Evolutionary conservation across 2,113 vertebrate genomes (phyloP).

Genomic region (Cyphomyrus plagiostoma): DNA sequence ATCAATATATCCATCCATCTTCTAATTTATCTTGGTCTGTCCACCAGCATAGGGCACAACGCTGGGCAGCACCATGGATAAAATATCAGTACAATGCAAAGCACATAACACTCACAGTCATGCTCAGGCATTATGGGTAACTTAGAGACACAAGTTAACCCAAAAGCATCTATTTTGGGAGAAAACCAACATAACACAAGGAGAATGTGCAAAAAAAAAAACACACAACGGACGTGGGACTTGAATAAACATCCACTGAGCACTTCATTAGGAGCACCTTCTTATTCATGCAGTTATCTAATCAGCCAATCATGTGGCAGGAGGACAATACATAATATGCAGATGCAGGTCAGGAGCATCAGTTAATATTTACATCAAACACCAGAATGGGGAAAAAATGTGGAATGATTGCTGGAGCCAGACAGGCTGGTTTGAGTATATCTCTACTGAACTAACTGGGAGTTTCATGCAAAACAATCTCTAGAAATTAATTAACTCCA

Average conservation of each 20-base stretch:
- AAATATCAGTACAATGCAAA: background rate
- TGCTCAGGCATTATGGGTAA: background rate
- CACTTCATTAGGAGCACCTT: background rate
- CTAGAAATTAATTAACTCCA: background rate
- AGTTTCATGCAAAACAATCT: background rate
- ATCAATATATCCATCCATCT: background rate
- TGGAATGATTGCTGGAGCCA: background rate
- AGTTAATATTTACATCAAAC: background rate
- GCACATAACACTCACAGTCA: background rate
- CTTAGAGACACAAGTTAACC: background rate
- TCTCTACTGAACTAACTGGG: background rate
- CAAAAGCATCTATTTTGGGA: background rate
- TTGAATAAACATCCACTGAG: background rate
- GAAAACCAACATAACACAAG: background rate
- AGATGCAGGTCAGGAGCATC: background rate
- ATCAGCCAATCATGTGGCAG: background rate
- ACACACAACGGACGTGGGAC: background rate
- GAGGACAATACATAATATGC: background rate
- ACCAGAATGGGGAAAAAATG: background rate
- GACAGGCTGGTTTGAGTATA: background rate
- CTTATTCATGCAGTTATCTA: background rate
- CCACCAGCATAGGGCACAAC: background rate
- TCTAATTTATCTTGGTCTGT: background rate
- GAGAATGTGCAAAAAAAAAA: background rate
- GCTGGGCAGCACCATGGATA: background rate